Evolutionary conservation across 2,113 vertebrate genomes (phyloP), one percentile per base, ranked within the genome.

Genomic region (Seriola quinqueradiata): DNA sequence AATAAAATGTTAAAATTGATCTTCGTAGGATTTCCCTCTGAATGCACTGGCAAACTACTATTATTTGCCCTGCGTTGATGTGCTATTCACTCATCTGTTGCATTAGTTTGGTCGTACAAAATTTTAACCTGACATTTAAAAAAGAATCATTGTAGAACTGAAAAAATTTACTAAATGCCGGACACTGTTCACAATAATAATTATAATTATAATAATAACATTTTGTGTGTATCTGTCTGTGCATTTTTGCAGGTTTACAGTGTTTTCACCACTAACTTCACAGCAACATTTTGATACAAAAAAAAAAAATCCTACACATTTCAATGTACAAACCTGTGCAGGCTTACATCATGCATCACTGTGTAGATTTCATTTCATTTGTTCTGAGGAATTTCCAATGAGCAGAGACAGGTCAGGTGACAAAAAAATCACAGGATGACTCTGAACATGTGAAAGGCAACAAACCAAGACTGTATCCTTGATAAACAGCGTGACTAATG

Each of bases 401-500:
- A 75, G 63, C 72, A 77, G 5, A 67, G 32, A 70, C 66, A 73
- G 72, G 78, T 86, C 63, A 70, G 66, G 68, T 77, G 64, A 88
- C 66, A 73, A 79, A 78, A 78, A 38, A 74, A 83, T 75, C 50
- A 81, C 65, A 75, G 77, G 84, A 75, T 57, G 28, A 70, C 54
- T 79, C 50, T 48, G 57, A 81, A 79, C 68, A 75, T 46, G 42
- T 81, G 46, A 84, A 87, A 89, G 81, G 84, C 88, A 90, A 87
- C 64, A 83, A 75, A 80, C 71, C 77, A 59, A 78, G 60, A 81
- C 58, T 61, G 72, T 52, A 75, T 83, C 70, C 65, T 83, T 79
- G 69, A 79, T 86, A 81, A 87, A 81, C 64, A 82, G 75, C 65
- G 77, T 87, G 89, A 85, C 73, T 89, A 86, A 85, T 65, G 71